Evolutionary conservation across 2,113 vertebrate genomes (phyloP).

Genomic region (Phaethornis superciliosus): DNA sequence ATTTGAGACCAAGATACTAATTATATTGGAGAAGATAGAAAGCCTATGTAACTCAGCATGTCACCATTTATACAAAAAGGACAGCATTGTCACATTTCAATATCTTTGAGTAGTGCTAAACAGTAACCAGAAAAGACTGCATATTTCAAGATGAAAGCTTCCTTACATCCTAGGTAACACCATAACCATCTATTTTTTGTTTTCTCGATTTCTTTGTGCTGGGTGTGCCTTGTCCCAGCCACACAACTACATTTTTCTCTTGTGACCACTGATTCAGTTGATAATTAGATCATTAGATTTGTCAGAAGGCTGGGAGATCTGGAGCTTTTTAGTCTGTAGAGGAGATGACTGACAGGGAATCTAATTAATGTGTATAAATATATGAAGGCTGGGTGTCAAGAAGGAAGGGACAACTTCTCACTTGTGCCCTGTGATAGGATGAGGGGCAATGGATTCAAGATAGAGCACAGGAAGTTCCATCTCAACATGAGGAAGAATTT

Average conservation of each 20-base stretch:
- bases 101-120: background rate
- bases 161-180: background rate
- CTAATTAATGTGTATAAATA: too few relatives aligned
- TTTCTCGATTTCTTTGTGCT: background rate
- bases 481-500: too few relatives aligned
- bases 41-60: background rate
- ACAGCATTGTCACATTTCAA: background rate
- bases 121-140: background rate
- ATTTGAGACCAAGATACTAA: background rate
- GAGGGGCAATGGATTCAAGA: too few relatives aligned
- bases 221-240: background rate
- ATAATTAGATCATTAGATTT: background rate
- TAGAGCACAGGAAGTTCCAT: too few relatives aligned
- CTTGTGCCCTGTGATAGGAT: too few relatives aligned
- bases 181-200: background rate
- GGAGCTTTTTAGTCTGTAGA: too few relatives aligned
- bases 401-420: too few relatives aligned
- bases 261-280: background rate
- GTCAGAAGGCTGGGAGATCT: background rate
- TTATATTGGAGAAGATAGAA: background rate
- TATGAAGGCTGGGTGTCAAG: too few relatives aligned
- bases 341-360: too few relatives aligned
- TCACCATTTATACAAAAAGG: background rate
- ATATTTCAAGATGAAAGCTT: background rate
- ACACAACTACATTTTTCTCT: accelerated